Evolutionary conservation across 2,797 vertebrate genomes (phyloP), one percentile per base, ranked within the genome.

Genomic region (Oreortyx pictus): DNA sequence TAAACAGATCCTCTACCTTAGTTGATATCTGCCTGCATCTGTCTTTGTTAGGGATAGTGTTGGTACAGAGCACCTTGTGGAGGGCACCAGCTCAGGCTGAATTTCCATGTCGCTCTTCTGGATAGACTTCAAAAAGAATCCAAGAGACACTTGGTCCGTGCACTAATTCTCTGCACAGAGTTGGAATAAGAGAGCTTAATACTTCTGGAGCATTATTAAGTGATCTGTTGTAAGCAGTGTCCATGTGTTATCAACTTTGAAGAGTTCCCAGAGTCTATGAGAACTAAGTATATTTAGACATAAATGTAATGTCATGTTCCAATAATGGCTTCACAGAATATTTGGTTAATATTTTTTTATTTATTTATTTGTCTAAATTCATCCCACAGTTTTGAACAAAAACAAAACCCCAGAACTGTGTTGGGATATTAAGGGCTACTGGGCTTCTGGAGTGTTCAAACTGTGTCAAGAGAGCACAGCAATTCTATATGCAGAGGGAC

Each of bases 31-130:
- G 6, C 27, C 68, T 62, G 23, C 14, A 33, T 56, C 46, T 81
- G 14, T 39, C 62, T 68, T 72, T 33, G 41, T 82, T 46, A 50
- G 0, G 0, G 23, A 39, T 57, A 9, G 17, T 4, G 13, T 49
- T 81, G 46, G 62, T 72, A 24, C 14, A 20, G 50, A 59, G 33
- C 59, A 59, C 41, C 75, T 44, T 35, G 9, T 31, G 47, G 47
- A 43, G 29, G n/a, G 35, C 3, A 0, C 39, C 41, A 85, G 1
- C 39, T 75, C 86, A 19, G 10, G 19, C n/a, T 64, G 56, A 88
- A 70, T 82, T 82, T 90, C 25, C 33, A 6, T 4, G 7, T 33
- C 65, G 84, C 47, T 29, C 74, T 73, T 79, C 50, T 64, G n/a
- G 22, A 9, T 9, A 79, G 57, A 41, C 19, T 73, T 93, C 82